Percentiles rank a stretch among this genome's conserved stretches.
These are phyloP conservation scores for Galerucella calmariensis DNA, from an alignment of 2,888 invertebrate genomes.

Conservation along the genomic window DNA sequence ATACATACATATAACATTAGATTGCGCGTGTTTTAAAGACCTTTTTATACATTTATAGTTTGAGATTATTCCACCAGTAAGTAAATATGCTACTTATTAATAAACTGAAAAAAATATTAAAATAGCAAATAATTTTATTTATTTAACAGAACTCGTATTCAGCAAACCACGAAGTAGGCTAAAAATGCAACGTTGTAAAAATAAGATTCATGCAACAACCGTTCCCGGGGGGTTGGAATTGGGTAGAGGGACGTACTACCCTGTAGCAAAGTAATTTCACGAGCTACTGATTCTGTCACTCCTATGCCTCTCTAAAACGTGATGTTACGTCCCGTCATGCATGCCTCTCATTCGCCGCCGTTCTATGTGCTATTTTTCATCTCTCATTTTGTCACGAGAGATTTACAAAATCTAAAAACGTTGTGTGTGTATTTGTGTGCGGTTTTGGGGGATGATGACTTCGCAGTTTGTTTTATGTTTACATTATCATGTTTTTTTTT, in stretches of 20 bases:
- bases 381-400: slow-evolving; percentile 1
- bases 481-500: neutral
- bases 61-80: too few species aligned
- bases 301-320: slow-evolving; percentile 36
- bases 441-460: neutral
- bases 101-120: too few species aligned
- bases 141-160: slow-evolving; percentile 14
- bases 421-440: neutral
- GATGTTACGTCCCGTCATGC: slow-evolving; percentile 50
- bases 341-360: slow-evolving; percentile 19
- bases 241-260: slow-evolving; percentile 35
- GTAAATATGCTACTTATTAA: too few species aligned
- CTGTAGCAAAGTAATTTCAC: slow-evolving; percentile 51
- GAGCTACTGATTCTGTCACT: slow-evolving; percentile 51
- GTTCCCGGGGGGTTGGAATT: slow-evolving; percentile 19
- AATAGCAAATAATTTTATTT: neutral
- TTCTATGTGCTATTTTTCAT: neutral
- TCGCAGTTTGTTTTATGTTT: neutral
- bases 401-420: neutral
- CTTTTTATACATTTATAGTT: too few species aligned
- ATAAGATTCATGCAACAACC: slow-evolving; percentile 35
- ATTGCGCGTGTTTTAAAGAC: too few species aligned
- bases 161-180: slow-evolving; percentile 32
- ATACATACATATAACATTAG: too few species aligned
- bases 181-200: slow-evolving; percentile 40